Evolutionary conservation across 2,113 vertebrate genomes (phyloP), one percentile per base, ranked within the genome.

Genomic region (Taurulus bubalis): DNA sequence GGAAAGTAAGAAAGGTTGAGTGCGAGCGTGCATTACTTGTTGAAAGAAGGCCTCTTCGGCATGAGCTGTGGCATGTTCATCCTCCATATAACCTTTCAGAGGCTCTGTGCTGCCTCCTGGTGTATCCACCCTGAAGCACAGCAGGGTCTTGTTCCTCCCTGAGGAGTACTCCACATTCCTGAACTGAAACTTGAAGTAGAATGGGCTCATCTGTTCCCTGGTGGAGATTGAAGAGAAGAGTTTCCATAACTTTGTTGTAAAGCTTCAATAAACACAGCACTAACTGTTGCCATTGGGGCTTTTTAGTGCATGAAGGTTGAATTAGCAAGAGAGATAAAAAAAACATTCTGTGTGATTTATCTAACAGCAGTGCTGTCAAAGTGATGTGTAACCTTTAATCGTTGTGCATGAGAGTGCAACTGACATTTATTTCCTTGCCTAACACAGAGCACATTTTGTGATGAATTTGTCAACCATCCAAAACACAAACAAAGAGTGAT

Each of bases 151-250:
- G 94, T 99, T 98, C 82, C 98, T 94, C 56, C 98, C 98, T 0
- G 97, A 99, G 53, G 97, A 99, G 90, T 99, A 99, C 70, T 99
- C 98, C 68, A 99, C 98, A 0, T 99, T 99, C 93, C 96, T 95
- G 95, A 99, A 99, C 93, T 99, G 98, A 93, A 99, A 99, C 89
- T 97, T 98, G 93, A 99, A 99, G 92, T 94, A 98, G 87, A 95
- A 96, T 36, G 96, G 96, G 26, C 96, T 96, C 82, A 99, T 95
- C 59, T 96, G 95, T 51, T 97, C 97, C 87, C 98, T 99, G 75
- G 2, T 71, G 77, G 66, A 56, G 55, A 84, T 26, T 2, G 15
- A 86, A 64, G 87, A 16, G 1, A 28, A 77, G 14, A 79, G 22
- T 76, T 72, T 63, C 0, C n/a, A 58, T 59, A 63, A 79, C 64